A percentile compares a stretch with the other conserved stretches of the same genome.
phyloP scores from a whole-genome alignment of 1,140 invertebrate genomes.

The Atta cephalotes region DNA sequence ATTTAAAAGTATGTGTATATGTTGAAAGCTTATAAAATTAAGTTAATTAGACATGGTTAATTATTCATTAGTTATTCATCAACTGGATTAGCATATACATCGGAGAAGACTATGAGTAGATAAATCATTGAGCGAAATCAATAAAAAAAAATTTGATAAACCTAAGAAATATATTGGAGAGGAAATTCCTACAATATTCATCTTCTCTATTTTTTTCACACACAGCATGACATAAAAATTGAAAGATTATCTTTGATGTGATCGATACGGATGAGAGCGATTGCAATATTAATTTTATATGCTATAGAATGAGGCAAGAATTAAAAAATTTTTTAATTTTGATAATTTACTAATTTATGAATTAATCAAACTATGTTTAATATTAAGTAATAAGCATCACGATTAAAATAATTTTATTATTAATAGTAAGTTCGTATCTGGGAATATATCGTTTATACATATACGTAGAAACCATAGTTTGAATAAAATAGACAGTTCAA shows the following conservation, averaged over 20 bases:
- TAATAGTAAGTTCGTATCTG: neutral
- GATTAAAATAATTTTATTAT: conserved; percentile 10
- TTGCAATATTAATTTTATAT: neutral
- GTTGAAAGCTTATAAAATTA: neutral
- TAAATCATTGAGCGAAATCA: neutral
- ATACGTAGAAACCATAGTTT: neutral
- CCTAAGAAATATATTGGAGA: neutral
- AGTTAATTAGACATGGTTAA: neutral
- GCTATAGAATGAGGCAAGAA: neutral
- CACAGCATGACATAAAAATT: neutral
- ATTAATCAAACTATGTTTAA: neutral
- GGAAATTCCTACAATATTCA: neutral
- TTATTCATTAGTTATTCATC: neutral
- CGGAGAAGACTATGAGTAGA: neutral
- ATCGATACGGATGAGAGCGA: neutral
- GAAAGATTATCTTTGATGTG: neutral
- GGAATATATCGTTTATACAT: neutral
- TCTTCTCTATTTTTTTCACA: neutral
- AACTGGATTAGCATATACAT: neutral
- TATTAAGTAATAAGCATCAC: neutral
- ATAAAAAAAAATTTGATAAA: neutral
- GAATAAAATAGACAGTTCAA: neutral
- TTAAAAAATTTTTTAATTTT: neutral
- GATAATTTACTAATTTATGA: neutral
- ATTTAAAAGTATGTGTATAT: neutral